A percentile compares a stretch with the other conserved stretches of the same genome.
Conservation (phyloP, 37 sponge, comb jelly and placozoan genomes). For the Beroe forskalii region DNA sequence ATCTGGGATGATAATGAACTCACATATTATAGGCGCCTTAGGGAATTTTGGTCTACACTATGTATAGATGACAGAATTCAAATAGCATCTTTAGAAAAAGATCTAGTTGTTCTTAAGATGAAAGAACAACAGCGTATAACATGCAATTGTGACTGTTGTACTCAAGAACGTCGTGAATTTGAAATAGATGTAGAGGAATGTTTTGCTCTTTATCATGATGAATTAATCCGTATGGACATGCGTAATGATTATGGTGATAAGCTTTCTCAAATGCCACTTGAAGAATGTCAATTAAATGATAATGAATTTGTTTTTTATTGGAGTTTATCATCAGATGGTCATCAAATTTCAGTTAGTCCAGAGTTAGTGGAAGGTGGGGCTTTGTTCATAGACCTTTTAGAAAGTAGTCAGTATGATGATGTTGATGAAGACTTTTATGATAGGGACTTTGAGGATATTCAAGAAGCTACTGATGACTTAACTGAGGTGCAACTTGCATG, state of each 20-base stretch:
- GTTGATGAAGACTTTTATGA: conserved; percentile 57
- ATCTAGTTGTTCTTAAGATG: conserved; percentile 34
- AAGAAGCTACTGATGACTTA: conserved; percentile 41
- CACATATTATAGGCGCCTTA: conserved; percentile 10
- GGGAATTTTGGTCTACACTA: conserved; percentile 38
- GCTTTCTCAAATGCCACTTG: conserved; percentile 61
- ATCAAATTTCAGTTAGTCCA: conserved; percentile 47
- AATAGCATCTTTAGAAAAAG: conserved; percentile 47
- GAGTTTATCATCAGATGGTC: conserved; percentile 53
- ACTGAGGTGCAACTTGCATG: conserved; percentile 47
- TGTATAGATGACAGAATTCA: conserved; percentile 17
- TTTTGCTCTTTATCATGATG: conserved; percentile 54
- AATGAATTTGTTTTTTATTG: conserved; percentile 55
- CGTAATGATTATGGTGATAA: conserved; percentile 50
- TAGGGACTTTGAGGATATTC: conserved; percentile 46
- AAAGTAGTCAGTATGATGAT: conserved; percentile 56
- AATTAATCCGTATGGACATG: conserved; percentile 39
- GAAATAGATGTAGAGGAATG: conserved; percentile 44
- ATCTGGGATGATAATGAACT: conserved; percentile 59
- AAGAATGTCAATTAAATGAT: conserved; percentile 39
- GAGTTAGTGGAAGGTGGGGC: conserved; percentile 42
- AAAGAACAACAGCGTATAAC: conserved; percentile 51
- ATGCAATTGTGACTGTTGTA: conserved; percentile 50
- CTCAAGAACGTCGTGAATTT: conserved; percentile 35
- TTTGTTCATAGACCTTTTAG: conserved; percentile 49